These are phyloP conservation scores for Cyclura pinguis DNA, from an alignment of 2,797 vertebrate genomes.

Conservation along the genomic window DNA sequence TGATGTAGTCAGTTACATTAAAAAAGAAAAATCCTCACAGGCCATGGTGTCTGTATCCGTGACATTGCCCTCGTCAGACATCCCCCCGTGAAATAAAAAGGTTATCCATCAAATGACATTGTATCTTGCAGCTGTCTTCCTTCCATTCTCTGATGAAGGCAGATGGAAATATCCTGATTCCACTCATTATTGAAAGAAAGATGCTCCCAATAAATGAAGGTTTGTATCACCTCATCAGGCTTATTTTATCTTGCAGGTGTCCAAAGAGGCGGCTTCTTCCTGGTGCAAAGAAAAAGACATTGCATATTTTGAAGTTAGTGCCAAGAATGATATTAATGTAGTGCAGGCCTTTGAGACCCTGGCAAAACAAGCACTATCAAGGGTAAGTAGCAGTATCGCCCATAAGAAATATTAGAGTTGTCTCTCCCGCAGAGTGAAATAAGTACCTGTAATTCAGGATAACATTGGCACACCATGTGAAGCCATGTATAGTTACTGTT, in stretches of 20 bases:
- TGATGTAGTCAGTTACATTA: neutral
- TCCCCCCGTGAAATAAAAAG: neutral
- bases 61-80: neutral
- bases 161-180: neutral
- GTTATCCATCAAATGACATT: neutral
- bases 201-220: neutral
- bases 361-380: conserved; percentile 75
- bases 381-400: conserved; percentile 70
- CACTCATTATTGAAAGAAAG: neutral
- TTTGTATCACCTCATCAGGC: neutral
- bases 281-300: conserved; percentile 84
- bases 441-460: neutral
- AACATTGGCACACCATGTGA: neutral
- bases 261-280: conserved; percentile 71
- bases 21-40: neutral
- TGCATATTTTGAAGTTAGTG: conserved; percentile 85
- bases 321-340: conserved; percentile 83
- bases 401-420: neutral
- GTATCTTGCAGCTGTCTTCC: neutral
- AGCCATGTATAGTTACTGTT: neutral
- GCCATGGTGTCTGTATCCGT: neutral
- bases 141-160: neutral
- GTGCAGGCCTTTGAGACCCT: conserved; percentile 82
- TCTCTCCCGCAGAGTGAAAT: neutral
- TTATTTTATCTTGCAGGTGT: conserved; percentile 69